Percentiles rank a stretch among this genome's conserved stretches.
phyloP scores from a whole-genome alignment of 1,140 invertebrate species.

The Brachionus koreanus region DNA sequence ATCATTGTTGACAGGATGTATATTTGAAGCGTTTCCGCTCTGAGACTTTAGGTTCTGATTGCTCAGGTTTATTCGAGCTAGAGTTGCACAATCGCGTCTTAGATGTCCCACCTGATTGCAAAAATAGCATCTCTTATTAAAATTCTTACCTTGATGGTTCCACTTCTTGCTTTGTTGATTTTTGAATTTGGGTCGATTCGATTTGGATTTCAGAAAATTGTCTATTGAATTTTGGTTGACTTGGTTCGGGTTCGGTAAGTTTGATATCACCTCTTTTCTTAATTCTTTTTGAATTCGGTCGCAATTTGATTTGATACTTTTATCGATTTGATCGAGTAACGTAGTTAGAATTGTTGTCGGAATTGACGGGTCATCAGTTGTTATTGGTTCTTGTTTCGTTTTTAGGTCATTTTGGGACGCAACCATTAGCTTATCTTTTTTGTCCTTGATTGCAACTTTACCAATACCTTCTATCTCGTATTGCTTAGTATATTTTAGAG shows the following conservation, averaged over 20 bases:
- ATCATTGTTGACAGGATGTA: too few species aligned
- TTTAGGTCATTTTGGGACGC: neutral
- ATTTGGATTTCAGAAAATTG: too few species aligned
- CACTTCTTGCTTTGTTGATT: neutral
- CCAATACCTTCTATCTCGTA: neutral
- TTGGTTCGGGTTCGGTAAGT: too few species aligned
- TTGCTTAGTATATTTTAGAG: neutral
- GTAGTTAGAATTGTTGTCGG: neutral
- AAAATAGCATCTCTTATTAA: neutral
- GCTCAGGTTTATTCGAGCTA: too few species aligned
- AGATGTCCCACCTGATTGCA: neutral
- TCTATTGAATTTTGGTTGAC: too few species aligned
- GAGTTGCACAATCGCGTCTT: neutral
- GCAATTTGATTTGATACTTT: too few species aligned
- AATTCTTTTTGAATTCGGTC: too few species aligned
- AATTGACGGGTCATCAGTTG: too few species aligned
- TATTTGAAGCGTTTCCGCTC: neutral
- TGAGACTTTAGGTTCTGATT: neutral
- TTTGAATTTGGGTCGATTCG: neutral
- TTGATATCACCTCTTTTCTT: too few species aligned
- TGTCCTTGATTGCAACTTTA: neutral
- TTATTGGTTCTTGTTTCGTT: too few species aligned
- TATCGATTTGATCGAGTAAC: too few species aligned
- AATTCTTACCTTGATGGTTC: neutral
- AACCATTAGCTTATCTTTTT: neutral